These are phyloP conservation scores for Nomada ruficornis DNA, from an alignment of 2,888 invertebrate genomes.

Conservation along the genomic window DNA sequence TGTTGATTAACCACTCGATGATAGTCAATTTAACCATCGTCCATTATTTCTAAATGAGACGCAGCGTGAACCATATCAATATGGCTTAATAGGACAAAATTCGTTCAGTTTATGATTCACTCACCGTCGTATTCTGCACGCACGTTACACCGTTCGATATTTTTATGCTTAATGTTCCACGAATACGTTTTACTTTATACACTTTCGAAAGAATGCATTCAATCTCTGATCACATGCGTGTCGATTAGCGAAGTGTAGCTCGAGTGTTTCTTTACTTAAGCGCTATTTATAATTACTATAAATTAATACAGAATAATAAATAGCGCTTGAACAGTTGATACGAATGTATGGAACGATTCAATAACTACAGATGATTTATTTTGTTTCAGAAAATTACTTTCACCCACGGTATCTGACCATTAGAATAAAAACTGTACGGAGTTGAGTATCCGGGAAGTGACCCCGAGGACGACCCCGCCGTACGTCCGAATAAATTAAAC, in stretches of 20 bases:
- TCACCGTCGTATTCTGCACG: not conserved
- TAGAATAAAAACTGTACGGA: slow-evolving; percentile 55
- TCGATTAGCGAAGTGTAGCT: too few relatives aligned
- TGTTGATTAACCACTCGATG: not conserved
- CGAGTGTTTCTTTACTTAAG: too few relatives aligned
- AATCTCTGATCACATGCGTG: too few relatives aligned
- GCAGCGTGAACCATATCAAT: not conserved
- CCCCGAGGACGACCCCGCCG: slow-evolving; percentile 67
- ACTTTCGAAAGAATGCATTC: too few relatives aligned
- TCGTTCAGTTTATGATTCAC: not conserved
- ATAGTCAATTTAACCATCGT: not conserved
- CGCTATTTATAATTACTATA: too few relatives aligned
- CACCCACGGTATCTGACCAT: slow-evolving; percentile 27
- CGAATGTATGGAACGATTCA: not conserved
- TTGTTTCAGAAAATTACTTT: slow-evolving; percentile 35
- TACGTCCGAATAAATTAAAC: slow-evolving; percentile 47
- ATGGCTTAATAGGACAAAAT: not conserved
- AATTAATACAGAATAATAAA: not conserved
- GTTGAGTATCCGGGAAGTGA: slow-evolving; percentile 79
- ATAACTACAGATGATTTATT: slow-evolving; percentile 8
- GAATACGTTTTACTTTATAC: too few relatives aligned
- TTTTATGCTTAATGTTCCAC: too few relatives aligned
- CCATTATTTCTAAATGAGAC: not conserved
- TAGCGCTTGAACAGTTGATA: not conserved
- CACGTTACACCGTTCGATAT: too few relatives aligned